Base-by-base conservation (phyloP, 2,797 vertebrate genomes). In the Pantherophis vulpinus region DNA sequence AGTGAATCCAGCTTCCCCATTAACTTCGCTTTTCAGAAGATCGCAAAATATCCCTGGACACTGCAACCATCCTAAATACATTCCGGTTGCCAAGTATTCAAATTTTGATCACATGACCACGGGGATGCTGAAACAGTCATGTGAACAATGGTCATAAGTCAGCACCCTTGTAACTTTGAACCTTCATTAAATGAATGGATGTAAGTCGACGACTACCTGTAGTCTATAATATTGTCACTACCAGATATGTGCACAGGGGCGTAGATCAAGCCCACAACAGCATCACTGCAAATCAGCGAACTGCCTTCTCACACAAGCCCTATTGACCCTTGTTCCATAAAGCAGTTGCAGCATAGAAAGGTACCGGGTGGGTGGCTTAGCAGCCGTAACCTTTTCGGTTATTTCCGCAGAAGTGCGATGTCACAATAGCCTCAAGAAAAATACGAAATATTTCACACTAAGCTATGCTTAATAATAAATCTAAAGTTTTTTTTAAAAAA, bases 401-500 rank as follows among this genome's bases (percentile, higher is more conserved):
- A 93, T 60, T n/a, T 92, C 86, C 87, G 25, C 3, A 83, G 47
- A 91, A 92, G 94, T 32, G 94, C 0, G 55, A n/a, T n/a, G 63
- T 2, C 5, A 4, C 1, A 6, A 91, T 47, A 27, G 87, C 94
- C 88, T 59, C 58, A 70, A 16, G 66, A 54, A 95, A 61, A 92
- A 54, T 0, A 88, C 3, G 5, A 88, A 93, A 94, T 55, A 37
- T 2, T 79, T 91, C 37, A 74, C 90, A 61, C 88, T 83, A 2
- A 14, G 87, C 91, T 92, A 86, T 93, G 88, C 37, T 18, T 83
- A 51, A 27, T 32, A 59, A 47, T 8, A 93, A 9, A 20, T 92
- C 93, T 92, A 79, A 96, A 95, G 96, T 29, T 23, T 16, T 74
- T 92, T 74, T 74, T 37, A 10, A 54, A 54, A 54, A 42, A 79